Percentiles rank a stretch among this genome's conserved stretches.
Evolutionary conservation across 2,888 invertebrate species (phyloP).

Genomic region (Myopa testacea): DNA sequence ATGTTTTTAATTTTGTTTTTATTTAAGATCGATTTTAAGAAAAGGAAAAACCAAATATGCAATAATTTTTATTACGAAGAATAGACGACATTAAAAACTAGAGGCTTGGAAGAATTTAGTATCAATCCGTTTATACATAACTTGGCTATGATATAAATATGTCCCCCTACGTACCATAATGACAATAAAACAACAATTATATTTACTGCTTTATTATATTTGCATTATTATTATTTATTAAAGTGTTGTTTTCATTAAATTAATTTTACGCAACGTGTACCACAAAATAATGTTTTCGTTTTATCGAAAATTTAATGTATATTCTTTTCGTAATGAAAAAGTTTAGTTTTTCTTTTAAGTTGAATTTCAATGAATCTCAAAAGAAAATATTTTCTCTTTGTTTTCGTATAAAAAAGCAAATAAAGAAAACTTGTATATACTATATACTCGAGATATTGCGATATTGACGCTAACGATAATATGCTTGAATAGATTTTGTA

Average conservation of each 20-base stretch:
- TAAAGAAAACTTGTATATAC: background rate
- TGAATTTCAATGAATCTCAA: constrained; percentile 3
- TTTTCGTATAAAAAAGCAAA: constrained; percentile 8
- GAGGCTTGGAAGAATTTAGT: no score
- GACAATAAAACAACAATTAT: background rate
- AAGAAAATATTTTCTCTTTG: background rate
- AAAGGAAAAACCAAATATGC: no score
- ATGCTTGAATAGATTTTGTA: no score
- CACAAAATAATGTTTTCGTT: background rate
- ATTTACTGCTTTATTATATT: constrained; percentile 14
- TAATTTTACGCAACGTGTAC: constrained; percentile 18
- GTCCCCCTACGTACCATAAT: background rate
- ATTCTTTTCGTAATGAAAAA: constrained; percentile 2
- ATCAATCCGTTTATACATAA: no score
- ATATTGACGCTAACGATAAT: no score
- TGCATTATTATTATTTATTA: constrained; percentile 17
- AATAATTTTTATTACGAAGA: no score
- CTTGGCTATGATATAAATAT: no score
- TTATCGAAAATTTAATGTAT: no score
- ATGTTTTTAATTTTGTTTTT: no score
- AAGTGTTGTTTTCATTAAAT: constrained; percentile 16
- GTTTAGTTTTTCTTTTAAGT: constrained; percentile 7
- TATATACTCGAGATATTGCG: background rate
- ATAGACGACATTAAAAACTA: no score
- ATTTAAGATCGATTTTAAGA: no score